These are phyloP conservation scores for Paramormyrops hopkinsi DNA, from an alignment of 2,797 vertebrate genomes.

Conservation along the genomic window DNA sequence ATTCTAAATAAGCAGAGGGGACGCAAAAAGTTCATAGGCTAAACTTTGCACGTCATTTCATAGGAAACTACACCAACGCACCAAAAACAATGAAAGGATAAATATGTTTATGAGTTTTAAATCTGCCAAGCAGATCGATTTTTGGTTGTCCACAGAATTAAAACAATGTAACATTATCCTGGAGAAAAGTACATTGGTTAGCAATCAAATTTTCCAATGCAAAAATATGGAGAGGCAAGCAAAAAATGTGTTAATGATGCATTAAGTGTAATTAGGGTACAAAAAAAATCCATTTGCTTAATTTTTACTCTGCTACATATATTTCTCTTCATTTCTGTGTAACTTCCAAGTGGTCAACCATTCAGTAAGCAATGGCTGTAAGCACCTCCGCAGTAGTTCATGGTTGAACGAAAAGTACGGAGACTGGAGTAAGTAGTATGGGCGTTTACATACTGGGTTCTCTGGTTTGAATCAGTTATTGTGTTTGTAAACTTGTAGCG, in stretches of 20 bases:
- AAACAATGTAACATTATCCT: neutral
- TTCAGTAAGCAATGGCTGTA: neutral
- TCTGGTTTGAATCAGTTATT: neutral
- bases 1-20: neutral
- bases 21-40: neutral
- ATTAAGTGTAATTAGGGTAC: neutral
- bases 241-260: no score
- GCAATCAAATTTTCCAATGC: no score
- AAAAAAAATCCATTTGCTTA: neutral
- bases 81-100: neutral
- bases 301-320: neutral
- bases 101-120: neutral
- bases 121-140: neutral
- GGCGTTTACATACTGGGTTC: neutral
- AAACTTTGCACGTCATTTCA: neutral
- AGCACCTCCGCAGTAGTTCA: neutral
- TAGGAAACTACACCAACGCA: neutral
- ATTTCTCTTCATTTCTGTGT: neutral
- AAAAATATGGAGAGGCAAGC: no score
- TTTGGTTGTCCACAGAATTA: neutral
- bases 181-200: no score
- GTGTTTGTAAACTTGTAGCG: no score
- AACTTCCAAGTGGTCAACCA: neutral
- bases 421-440: neutral
- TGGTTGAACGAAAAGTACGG: neutral